Percentiles rank a stretch among this genome's conserved stretches.
phyloP scores from a whole-genome alignment of 2,888 invertebrate species.

The Calliscelio sp. region DNA sequence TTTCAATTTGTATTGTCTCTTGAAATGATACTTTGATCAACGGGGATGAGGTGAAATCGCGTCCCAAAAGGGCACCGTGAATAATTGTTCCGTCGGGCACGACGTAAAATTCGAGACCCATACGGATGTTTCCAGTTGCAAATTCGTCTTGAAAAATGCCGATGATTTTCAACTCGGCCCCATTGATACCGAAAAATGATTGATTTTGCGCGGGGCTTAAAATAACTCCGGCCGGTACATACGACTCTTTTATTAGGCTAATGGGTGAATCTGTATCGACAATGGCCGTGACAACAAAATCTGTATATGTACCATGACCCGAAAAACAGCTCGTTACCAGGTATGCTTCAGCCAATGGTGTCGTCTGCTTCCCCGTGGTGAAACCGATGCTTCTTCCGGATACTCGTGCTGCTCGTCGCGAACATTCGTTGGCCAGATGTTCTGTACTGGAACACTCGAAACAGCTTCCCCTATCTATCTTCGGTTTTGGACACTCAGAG shows the following conservation, averaged over 20 bases:
- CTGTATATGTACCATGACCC: too few relatives aligned
- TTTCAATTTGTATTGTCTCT: too few relatives aligned
- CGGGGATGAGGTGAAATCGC: too few relatives aligned
- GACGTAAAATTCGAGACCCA: constrained; percentile 12
- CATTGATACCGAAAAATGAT: background rate
- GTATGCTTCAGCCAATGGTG: too few relatives aligned
- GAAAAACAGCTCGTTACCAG: too few relatives aligned
- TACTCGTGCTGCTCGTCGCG: too few relatives aligned
- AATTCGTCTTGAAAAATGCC: background rate
- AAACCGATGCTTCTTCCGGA: too few relatives aligned
- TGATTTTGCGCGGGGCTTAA: background rate
- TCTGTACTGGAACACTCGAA: background rate
- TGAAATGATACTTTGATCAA: too few relatives aligned
- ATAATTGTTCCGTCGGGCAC: background rate
- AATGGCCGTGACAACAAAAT: background rate
- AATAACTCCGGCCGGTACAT: background rate
- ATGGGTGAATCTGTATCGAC: constrained; percentile 13
- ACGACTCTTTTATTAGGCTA: constrained; percentile 4
- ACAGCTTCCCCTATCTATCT: background rate
- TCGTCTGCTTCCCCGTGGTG: too few relatives aligned
- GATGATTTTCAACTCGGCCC: too few relatives aligned
- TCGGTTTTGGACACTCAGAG: background rate
- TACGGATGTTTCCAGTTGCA: background rate
- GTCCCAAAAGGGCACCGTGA: background rate
- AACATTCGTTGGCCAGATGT: too few relatives aligned